Conservation (phyloP, 1,140 invertebrate genomes). For the Thaumetopoea pityocampa region DNA sequence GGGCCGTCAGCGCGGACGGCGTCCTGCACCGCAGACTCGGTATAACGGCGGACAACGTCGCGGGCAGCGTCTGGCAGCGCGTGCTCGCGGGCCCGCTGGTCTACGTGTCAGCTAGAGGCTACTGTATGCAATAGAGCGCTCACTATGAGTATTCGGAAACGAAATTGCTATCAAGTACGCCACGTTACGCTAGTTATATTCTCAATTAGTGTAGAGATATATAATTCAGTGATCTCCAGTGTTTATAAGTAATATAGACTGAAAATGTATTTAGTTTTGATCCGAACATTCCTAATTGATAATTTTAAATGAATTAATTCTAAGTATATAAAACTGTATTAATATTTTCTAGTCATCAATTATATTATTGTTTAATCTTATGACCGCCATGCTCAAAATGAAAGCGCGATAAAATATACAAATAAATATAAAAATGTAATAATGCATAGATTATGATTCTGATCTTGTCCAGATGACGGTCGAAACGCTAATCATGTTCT, state of each 20-base stretch:
- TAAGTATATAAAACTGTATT: slow-evolving; percentile 1
- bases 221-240: no score
- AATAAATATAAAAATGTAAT: no score
- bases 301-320: not conserved
- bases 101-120: slow-evolving; percentile 44
- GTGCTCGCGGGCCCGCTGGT: slow-evolving; percentile 32
- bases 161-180: no score
- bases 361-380: not conserved
- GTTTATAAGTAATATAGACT: slow-evolving; percentile 12
- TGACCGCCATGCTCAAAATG: no score
- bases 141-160: no score
- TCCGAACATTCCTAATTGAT: slow-evolving; percentile 5
- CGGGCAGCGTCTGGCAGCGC: slow-evolving; percentile 85
- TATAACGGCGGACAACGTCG: slow-evolving; percentile 81
- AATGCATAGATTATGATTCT: no score
- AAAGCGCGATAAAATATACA: no score
- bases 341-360: slow-evolving; percentile 15
- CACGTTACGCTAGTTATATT: no score
- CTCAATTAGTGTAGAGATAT: no score
- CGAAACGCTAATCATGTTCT: not conserved
- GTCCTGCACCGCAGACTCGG: slow-evolving; percentile 84
- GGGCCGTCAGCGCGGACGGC: slow-evolving; percentile 85
- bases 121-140: slow-evolving; percentile 17
- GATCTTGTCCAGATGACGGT: no score
- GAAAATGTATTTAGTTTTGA: not conserved